phyloP scores from a whole-genome alignment of 1,140 invertebrate genomes.

The Panulirus ornatus region DNA sequence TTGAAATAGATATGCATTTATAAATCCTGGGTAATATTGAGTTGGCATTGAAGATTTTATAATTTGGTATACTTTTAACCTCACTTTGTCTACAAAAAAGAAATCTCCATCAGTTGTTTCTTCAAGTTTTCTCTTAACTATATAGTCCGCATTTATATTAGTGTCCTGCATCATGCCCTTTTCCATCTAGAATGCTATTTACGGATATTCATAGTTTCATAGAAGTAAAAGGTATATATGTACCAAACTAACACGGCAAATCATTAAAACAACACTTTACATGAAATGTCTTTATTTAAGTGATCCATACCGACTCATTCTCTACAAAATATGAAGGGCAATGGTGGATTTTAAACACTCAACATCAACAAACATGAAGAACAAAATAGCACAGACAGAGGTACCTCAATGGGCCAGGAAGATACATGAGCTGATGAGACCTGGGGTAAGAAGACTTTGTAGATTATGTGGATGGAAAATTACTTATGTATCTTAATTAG shows the following conservation, averaged over 20 bases:
- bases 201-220: too few relatives aligned
- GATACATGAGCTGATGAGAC: neutral
- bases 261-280: slow-evolving; percentile 23
- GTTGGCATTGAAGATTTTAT: too few relatives aligned
- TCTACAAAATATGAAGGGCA: slow-evolving; percentile 70
- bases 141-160: too few relatives aligned
- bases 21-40: too few relatives aligned
- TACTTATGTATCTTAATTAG: neutral
- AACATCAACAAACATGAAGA: slow-evolving; percentile 65
- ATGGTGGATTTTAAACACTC: slow-evolving; percentile 61
- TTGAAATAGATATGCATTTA: too few relatives aligned
- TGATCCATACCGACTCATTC: slow-evolving; percentile 63
- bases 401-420: slow-evolving; percentile 22
- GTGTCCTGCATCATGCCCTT: too few relatives aligned
- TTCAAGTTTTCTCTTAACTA: too few relatives aligned
- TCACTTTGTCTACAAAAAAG: too few relatives aligned
- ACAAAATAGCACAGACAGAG: slow-evolving; percentile 47
- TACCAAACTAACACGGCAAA: neutral
- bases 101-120: too few relatives aligned
- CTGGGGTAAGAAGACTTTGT: slow-evolving; percentile 4
- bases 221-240: neutral
- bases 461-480: neutral
- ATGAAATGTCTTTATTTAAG: slow-evolving; percentile 72
- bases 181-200: too few relatives aligned
- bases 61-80: too few relatives aligned